Evolutionary conservation across 92 coral and sea anemone genomes (phyloP), one percentile per base, ranked within the genome.

Genomic region (Phenganax marumi): DNA sequence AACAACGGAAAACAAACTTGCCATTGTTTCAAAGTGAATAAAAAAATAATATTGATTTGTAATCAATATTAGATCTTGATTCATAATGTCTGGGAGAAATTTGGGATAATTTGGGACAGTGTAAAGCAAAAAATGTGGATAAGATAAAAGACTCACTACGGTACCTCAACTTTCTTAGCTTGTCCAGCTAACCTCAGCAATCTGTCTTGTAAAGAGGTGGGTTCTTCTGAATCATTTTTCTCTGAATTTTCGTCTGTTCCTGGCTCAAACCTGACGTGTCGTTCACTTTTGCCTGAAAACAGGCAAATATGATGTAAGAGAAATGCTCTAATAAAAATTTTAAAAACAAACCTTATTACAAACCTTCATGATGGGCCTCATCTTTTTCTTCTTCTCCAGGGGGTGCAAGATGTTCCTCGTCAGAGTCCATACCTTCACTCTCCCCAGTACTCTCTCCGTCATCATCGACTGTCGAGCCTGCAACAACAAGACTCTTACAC

Each of bases 171-270:
- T 68, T 89, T 89, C 58, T 87, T 87, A 6, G 88, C 91, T 65
- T 90, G 96, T 50, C 98, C 98, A 26, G 98, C 97, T 86, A 95
- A 79, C 87, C 89, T 84, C 60, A 95, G 83, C 77, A 95, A 89
- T 51, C 91, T 90, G 52, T 93, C 93, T 60, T 95, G 98, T 12
- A 95, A 87, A 17, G 97, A 70, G 12, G 95, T 78, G 13, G 93
- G 88, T 8, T 75, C 84, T 43, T 72, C 89, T 21, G 80, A 85
- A 3, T 84, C 86, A 49, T 83, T 52, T 4, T 68, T 23, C 47
- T 85, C 85, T 22, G 76, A 79, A 12, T 71, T 84, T n/a, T 84
- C 87, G 51, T 83, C 68, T 21, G 53, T 78, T 54, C 85, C 89
- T 81, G 87, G 93, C 22, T 93, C 97, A 86, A 95, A 95, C 51